Evolutionary conservation across 2,888 invertebrate genomes (phyloP), one percentile per base, ranked within the genome.

Genomic region (Dryomyza anilis): DNA sequence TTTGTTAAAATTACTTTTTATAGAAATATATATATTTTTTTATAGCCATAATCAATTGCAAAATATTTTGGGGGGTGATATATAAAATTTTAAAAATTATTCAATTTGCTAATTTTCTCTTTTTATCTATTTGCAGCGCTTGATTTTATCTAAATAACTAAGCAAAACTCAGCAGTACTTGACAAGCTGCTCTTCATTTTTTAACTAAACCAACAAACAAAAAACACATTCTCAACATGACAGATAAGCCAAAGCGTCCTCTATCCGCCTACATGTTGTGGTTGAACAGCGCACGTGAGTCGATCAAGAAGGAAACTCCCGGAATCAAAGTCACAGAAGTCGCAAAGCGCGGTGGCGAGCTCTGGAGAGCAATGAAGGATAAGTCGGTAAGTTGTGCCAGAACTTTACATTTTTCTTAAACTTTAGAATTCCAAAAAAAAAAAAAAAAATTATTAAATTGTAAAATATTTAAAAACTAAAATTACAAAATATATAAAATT

Each of bases 201-300:
- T 10, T 7, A 60, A 16, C 30, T 23, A 36, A 19, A 58, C 3
- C 16, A 19, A 21, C 14, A 39, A 12, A 39, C 36, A n/a, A 19
- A 27, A 14, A n/a, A 58, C 62, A 43, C 43, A 48, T 67, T 72
- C 81, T 60, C 88, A 92, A 85, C 88, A 92, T 85, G 91, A 90
- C 79, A 89, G 89, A 85, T 92, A 97, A 88, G 84, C 98, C 98
- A 33, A 98, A 98, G 84, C 88, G 96, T 79, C 92, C 96, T 46
- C 87, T 89, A 78, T 91, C 95, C 56, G 96, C 95, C 3, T 98
- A 94, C 82, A 94, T 98, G 91, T 81, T 97, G 69, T 98, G 96
- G 95, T 86, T 98, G 72, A 95, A 93, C 81, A 94, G 91, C 71
- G 89, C 88, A 67, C 87, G 98, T 71, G 93, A 94, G 76, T 85